Evolutionary conservation across 2,797 vertebrate species (phyloP).

Genomic region (Arrhamphus sclerolepis): DNA sequence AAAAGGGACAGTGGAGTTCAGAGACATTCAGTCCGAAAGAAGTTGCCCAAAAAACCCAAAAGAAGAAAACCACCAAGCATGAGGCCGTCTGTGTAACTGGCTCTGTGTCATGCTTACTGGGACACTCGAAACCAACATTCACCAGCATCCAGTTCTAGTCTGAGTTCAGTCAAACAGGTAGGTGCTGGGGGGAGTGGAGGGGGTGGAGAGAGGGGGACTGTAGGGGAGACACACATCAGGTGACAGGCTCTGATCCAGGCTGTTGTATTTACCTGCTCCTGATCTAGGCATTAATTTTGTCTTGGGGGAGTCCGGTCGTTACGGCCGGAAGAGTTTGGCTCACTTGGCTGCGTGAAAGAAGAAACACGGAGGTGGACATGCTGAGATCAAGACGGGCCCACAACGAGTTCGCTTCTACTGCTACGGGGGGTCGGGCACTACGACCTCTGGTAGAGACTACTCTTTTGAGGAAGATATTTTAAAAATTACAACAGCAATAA

Average conservation of each 20-base stretch:
- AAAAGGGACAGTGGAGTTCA: constrained; percentile 11
- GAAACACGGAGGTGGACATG: constrained; percentile 72
- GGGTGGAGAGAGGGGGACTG: constrained; percentile 12
- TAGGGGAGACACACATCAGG: constrained; percentile 51
- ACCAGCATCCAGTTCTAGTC: constrained; percentile 35
- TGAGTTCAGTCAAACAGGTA: constrained; percentile 59
- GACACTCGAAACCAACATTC: constrained; percentile 45
- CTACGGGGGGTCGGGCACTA: no score
- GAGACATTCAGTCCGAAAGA: constrained; percentile 19
- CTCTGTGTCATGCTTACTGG: constrained; percentile 52
- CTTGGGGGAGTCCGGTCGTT: constrained; percentile 76
- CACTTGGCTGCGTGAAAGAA: constrained; percentile 82
- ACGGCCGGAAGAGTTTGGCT: constrained; percentile 79
- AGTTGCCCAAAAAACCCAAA: constrained; percentile 22
- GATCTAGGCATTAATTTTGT: constrained; percentile 85
- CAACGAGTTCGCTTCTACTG: constrained; percentile 4
- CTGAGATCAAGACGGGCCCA: constrained; percentile 63
- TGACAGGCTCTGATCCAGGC: constrained; percentile 47
- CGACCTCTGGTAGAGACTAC: no score
- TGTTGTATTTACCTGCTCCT: constrained; percentile 82
- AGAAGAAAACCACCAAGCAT: constrained; percentile 46
- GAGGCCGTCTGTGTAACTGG: constrained; percentile 38
- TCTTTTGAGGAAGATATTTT: no score
- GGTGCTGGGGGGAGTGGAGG: constrained; percentile 24
- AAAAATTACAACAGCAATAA: no score